Percentiles rank a stretch among this genome's conserved stretches.
phyloP scores from a whole-genome alignment of 2,797 vertebrate genomes.

The Acrossocheilus wenchowensis region DNA sequence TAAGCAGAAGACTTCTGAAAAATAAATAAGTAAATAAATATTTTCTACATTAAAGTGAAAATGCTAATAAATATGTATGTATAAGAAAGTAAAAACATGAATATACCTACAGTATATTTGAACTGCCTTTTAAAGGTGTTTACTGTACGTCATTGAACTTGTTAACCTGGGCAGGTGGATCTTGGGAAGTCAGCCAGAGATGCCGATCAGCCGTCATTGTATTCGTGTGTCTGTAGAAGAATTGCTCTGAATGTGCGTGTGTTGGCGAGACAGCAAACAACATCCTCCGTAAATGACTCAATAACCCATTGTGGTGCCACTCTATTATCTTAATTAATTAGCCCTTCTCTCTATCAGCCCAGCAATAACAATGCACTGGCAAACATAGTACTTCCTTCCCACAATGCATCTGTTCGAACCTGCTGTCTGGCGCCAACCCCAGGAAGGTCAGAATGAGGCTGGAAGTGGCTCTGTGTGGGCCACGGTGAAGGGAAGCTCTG shows the following conservation, averaged over 20 bases:
- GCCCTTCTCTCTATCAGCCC: constrained; percentile 65
- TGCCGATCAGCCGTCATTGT: constrained; percentile 17
- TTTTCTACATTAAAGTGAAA: background rate
- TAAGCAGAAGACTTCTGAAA: too few species aligned
- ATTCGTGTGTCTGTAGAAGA: constrained; percentile 9
- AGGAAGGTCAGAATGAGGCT: constrained; percentile 41
- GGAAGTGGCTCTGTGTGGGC: constrained; percentile 45
- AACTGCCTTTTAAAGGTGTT: background rate
- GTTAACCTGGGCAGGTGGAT: constrained; percentile 28
- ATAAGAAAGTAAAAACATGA: too few species aligned
- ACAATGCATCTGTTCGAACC: constrained; percentile 60
- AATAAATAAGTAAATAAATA: background rate
- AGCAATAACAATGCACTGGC: constrained; percentile 70
- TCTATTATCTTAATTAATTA: constrained; percentile 71
- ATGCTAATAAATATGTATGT: background rate
- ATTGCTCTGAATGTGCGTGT: constrained; percentile 39
- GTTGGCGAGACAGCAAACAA: constrained; percentile 46
- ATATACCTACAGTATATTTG: background rate
- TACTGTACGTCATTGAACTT: background rate
- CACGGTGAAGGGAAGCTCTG: constrained; percentile 34
- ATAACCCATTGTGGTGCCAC: constrained; percentile 69
- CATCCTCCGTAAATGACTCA: constrained; percentile 46
- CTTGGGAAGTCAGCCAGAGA: background rate
- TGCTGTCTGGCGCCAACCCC: constrained; percentile 64
- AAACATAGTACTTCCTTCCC: constrained; percentile 71